Conservation (phyloP, 2,888 invertebrate species). For the Lepidocyrtoides sp. region DNA sequence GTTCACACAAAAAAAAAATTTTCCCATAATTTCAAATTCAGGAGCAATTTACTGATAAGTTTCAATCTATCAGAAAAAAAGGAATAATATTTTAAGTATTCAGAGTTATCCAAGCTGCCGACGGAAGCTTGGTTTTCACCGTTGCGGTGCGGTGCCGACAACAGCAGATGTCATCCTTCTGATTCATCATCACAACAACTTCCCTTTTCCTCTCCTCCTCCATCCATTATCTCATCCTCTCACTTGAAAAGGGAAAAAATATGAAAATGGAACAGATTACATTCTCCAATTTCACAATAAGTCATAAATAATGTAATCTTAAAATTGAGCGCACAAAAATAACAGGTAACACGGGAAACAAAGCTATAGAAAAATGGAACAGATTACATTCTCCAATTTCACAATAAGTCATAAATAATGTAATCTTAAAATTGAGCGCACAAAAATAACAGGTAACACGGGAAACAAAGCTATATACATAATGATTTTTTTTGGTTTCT, state of each 20-base stretch:
- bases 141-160: not conserved
- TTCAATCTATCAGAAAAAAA: no score
- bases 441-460: not conserved
- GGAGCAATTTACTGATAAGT: no score
- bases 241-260: constrained; percentile 58
- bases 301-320: no score
- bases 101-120: not conserved
- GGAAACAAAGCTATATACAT: not conserved
- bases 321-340: not conserved
- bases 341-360: not conserved
- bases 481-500: not conserved
- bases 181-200: not conserved
- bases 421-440: no score
- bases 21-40: no score
- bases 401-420: not conserved
- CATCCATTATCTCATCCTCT: constrained; percentile 17
- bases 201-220: not conserved
- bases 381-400: constrained; percentile 11
- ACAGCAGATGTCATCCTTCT: not conserved
- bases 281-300: constrained; percentile 9
- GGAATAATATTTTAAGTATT: no score
- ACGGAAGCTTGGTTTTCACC: not conserved
- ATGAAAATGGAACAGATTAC: constrained; percentile 16
- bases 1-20: no score
- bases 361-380: not conserved